These are phyloP conservation scores for Drosophila ohnishii DNA, from an alignment of 1,140 invertebrate genomes.

Conservation along the genomic window DNA sequence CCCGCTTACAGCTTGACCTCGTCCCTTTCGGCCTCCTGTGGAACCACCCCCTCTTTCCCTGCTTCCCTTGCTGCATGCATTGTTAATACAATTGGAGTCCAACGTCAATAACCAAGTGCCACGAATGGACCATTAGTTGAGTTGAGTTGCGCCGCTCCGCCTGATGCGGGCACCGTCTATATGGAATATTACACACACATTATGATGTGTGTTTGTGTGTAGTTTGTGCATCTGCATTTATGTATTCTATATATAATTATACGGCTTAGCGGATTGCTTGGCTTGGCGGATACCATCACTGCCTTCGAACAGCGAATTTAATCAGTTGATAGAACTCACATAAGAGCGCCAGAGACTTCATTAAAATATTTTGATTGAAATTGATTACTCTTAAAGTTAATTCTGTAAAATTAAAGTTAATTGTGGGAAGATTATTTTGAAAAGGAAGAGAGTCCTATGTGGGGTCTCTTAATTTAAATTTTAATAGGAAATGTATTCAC, in stretches of 20 bases:
- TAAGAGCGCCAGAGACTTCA: not conserved
- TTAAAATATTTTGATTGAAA: not conserved
- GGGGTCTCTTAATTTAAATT: no score
- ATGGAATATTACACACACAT: constrained; percentile 31
- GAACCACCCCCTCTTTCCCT: constrained; percentile 9
- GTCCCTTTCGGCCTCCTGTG: not conserved
- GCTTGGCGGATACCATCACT: constrained; percentile 34
- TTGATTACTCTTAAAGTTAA: not conserved
- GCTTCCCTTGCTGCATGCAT: constrained; percentile 63
- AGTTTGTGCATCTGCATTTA: constrained; percentile 43
- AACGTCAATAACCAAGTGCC: constrained; percentile 81
- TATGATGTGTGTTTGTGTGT: not conserved
- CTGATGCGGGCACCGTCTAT: constrained; percentile 48
- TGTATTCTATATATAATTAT: constrained; percentile 70
- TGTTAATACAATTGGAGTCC: constrained; percentile 78
- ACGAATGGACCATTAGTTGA: constrained; percentile 81
- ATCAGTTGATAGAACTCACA: constrained; percentile 9
- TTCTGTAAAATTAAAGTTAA: not conserved
- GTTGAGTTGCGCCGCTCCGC: constrained; percentile 63
- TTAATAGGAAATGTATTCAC: no score
- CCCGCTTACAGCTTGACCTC: constrained; percentile 39
- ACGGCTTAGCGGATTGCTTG: constrained; percentile 42
- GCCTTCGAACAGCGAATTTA: constrained; percentile 37
- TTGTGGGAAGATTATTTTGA: no score
- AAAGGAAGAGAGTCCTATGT: no score